A percentile compares a stretch with the other conserved stretches of the same genome.
phyloP scores from a whole-genome alignment of 2,113 vertebrate species.

The Pedionomus torquatus region DNA sequence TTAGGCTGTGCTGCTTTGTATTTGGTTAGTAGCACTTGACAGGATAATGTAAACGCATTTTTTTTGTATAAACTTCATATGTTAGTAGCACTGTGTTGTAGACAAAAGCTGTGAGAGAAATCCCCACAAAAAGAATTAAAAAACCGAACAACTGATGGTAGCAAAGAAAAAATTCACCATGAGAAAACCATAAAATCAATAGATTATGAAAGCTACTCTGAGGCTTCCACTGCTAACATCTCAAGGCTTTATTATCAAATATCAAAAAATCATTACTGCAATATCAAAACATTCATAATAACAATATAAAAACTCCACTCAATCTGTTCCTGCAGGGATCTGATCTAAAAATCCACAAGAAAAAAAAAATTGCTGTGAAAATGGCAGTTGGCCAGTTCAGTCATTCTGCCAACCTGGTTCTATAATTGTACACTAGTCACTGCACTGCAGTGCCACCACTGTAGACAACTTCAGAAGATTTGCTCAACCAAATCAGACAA shows the following conservation, averaged over 20 bases:
- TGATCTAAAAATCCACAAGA: slow-evolving; percentile 59
- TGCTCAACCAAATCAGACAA: background rate
- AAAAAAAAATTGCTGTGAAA: slow-evolving; percentile 5
- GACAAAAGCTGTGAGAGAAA: background rate
- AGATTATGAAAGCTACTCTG: background rate
- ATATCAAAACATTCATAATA: slow-evolving; percentile 51
- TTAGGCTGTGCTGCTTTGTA: background rate
- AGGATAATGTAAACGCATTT: background rate
- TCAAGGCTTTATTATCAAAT: slow-evolving; percentile 48
- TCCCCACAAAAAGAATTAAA: background rate
- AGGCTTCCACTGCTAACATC: slow-evolving; percentile 13
- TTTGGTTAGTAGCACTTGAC: background rate
- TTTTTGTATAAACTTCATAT: background rate
- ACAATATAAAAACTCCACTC: slow-evolving; percentile 43
- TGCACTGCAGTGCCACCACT: background rate
- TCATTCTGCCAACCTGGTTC: background rate
- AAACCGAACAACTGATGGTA: background rate
- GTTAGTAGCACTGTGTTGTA: background rate
- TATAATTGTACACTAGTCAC: background rate
- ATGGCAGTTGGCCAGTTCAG: slow-evolving; percentile 51
- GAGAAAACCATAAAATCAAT: background rate
- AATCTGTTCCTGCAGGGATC: slow-evolving; percentile 61
- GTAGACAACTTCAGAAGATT: background rate
- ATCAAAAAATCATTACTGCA: slow-evolving; percentile 54
- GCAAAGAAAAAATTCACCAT: background rate